Evolutionary conservation across 2,797 vertebrate species (phyloP).

Genomic region (Enteromius mattozi): DNA sequence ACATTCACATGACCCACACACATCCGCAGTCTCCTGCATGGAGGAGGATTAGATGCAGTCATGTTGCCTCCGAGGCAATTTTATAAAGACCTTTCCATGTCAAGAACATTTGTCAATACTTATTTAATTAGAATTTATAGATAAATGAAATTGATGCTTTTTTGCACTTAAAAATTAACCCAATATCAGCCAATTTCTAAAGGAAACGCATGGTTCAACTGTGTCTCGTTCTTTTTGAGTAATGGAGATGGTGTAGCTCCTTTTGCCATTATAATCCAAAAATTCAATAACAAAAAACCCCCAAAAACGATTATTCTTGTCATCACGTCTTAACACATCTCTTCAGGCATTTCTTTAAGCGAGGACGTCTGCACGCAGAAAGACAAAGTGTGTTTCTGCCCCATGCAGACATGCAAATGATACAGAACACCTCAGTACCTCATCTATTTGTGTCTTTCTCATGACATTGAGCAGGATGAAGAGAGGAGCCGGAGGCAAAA

Average conservation of each 20-base stretch:
- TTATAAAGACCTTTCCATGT: background rate
- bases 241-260: background rate
- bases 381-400: background rate
- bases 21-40: background rate
- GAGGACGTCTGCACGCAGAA: background rate
- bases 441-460: constrained; percentile 5
- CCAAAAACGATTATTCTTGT: background rate
- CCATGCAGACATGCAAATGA: constrained; percentile 36
- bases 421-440: constrained; percentile 10
- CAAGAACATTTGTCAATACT: background rate
- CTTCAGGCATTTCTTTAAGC: constrained; percentile 14
- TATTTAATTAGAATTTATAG: background rate
- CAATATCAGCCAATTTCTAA: background rate
- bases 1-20: constrained; percentile 30
- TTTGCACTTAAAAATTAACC: background rate
- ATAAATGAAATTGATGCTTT: background rate
- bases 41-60: constrained; percentile 9
- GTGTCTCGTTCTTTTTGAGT: background rate
- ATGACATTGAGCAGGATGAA: constrained; percentile 34
- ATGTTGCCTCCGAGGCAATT: constrained; percentile 24
- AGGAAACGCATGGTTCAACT: background rate
- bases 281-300: background rate
- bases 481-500: background rate
- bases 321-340: background rate
- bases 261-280: background rate